Evolutionary conservation across 2,797 vertebrate genomes (phyloP), one percentile per base, ranked within the genome.

Genomic region (Microctenopoma lineatum): DNA sequence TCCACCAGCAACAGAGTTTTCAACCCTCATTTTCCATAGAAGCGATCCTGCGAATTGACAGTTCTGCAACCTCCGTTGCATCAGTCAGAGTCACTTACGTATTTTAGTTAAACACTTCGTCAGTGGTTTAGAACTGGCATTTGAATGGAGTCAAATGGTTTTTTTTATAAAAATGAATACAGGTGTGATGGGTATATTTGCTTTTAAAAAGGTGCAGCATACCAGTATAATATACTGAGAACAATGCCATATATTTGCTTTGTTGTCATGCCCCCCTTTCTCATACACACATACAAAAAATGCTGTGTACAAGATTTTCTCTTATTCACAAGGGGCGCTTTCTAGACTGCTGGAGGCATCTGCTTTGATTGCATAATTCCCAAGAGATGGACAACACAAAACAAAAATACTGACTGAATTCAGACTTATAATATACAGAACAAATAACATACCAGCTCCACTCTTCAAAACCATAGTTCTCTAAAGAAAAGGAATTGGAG

Each of bases 351-450:
- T 93, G 87, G 91, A 93, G 92, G 90, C 92, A 92, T 92, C 90
- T 91, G 90, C 90, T 92, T 92, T 92, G 92, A 93, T 93, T 93
- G 87, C 90, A 91, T 93, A 92, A 93, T 91, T 92, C 91, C 89
- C 92, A 77, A 50, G 91, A 91, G 91, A 84, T 56, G 52, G 88
- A 88, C 91, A 93, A 92, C 91, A 93, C 90, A 92, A 92, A 93
- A 93, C 89, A 93, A 93, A 93, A 92, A 92, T 92, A 92, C 92
- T 92, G 90, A 92, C 90, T 92, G 92, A 92, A 93, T 93, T 91
- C 92, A 92, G 90, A 92, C 92, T 91, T 91, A 92, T 92, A 92
- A 93, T 92, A 92, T 92, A 92, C 84, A 83, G 87, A 92, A 92
- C 90, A 93, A 93, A 92, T 92, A 93, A 93, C 90, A 90, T 88